Evolutionary conservation across 2,797 vertebrate genomes (phyloP), one percentile per base, ranked within the genome.

Genomic region (Rhynchotus rufescens): DNA sequence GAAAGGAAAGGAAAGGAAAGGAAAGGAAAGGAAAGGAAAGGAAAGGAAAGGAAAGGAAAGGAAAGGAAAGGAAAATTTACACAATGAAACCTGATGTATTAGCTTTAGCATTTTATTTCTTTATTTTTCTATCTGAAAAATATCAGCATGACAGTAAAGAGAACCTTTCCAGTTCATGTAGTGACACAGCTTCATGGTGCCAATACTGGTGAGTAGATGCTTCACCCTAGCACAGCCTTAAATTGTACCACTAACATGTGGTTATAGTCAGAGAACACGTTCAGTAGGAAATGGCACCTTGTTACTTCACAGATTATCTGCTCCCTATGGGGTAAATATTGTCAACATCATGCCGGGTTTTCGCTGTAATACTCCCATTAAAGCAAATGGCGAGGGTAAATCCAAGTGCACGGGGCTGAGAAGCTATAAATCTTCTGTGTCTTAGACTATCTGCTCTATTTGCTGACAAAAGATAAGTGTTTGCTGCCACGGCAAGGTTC

Each of bases 251-350:
- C 49, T 80, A 76, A 88, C 89, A 95, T 91, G 79, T 92, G 92
- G 94, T 93, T 94, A 60, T 68, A 83, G 86, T 84, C 91, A 92
- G 86, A 89, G 73, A 91, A 79, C 80, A 89, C 77, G 62, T 86
- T 88, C 22, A 9, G 74, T 81, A 89, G 95, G 94, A 95, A 95
- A 92, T 88, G 71, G 91, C 93, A 96, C 96, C 94, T 95, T 96
- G 93, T 96, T 94, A 89, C 77, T 89, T 95, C 90, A 65, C 89
- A 89, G 93, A 96, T 94, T 93, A 93, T 96, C 93, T 79, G 85
- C 84, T 94, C 84, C 88, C 93, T 73, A 65, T 51, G 88, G 92
- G 90, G 95, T 95, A 96, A 90, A 96, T 92, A 90, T 94, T 93
- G 82, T 79, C 85, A 83, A 90, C 71, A 72, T 84, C 32, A 32